Evolutionary conservation across 2,888 invertebrate genomes (phyloP), one percentile per base, ranked within the genome.

Genomic region (Rotaria magnacalcarata): DNA sequence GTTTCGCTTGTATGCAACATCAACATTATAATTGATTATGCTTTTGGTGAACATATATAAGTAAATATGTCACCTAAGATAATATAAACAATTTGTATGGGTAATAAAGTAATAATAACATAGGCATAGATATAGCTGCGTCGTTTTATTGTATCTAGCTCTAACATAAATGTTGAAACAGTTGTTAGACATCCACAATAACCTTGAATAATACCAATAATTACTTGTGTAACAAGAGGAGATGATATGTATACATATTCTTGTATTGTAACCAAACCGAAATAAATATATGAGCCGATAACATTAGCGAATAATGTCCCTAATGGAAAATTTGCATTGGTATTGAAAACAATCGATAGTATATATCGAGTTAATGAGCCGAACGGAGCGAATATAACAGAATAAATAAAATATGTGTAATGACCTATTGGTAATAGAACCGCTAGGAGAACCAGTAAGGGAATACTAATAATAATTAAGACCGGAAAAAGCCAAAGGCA

Each of bases 81-180:
- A 19, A 67, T 34, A 14, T 34, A 67, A 41, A 67, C 19, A 34
- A 67, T 6, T 67, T 67, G 67, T 34, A 67, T 19, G 19, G 8
- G 67, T 34, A 67, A 16, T 16, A 67, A 7, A 41, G 34, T 67
- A 16, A 67, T 41, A 0, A 34, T 27, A 67, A 67, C 2, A 67
- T 67, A 67, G 6, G 4, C 3, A 41, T 67, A 67, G 8, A 67
- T 19, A 67, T 67, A 67, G 34, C 24, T 67, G 16, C 34, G 67
- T 19, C 34, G 16, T 34, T 67, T 67, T 67, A 67, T 67, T 67
- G 67, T 67, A 34, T 67, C 34, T 67, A 67, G 2, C 47, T 80
- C 80, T 47, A 80, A 47, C 11, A 80, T 47, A 80, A 80, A 47
- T 47, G 80, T 80, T n/a, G 80, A 80, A 80, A 80, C 47, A 24